Conservation (phyloP, 2,888 invertebrate species). For the Sesia bembeciformis region DNA sequence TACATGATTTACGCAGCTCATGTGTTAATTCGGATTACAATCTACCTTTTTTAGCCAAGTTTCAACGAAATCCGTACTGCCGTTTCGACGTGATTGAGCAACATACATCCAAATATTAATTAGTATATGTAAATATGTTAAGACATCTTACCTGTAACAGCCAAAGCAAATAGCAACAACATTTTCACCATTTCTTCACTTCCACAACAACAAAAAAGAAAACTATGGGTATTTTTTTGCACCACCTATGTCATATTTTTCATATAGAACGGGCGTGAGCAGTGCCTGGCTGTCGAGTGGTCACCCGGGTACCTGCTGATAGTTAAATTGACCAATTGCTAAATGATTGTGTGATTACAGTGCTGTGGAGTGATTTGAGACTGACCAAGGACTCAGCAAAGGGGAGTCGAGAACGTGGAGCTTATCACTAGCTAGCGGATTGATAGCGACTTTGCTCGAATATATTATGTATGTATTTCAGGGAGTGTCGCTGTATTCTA, state of each 20-base stretch:
- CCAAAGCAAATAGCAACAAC: conserved; percentile 14
- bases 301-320: conserved; percentile 35
- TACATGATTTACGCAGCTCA: too few relatives aligned
- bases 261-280: conserved; percentile 5
- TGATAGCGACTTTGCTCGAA: neutral
- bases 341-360: conserved; percentile 35
- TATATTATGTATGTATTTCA: neutral
- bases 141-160: conserved; percentile 16
- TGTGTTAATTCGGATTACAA: too few relatives aligned
- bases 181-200: conserved; percentile 13
- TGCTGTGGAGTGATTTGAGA: conserved; percentile 33
- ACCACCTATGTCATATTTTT: neutral
- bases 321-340: conserved; percentile 58
- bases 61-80: too few relatives aligned
- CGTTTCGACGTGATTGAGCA: too few relatives aligned
- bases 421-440: neutral
- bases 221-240: neutral
- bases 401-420: neutral
- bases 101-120: neutral
- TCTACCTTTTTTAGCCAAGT: too few relatives aligned
- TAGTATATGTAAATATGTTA: neutral
- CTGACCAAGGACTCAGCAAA: conserved; percentile 41
- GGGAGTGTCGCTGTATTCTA: too few relatives aligned
- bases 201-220: neutral
- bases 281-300: neutral